Evolutionary conservation across 2,797 vertebrate species (phyloP).

Genomic region (Onychomys leucogaster): DNA sequence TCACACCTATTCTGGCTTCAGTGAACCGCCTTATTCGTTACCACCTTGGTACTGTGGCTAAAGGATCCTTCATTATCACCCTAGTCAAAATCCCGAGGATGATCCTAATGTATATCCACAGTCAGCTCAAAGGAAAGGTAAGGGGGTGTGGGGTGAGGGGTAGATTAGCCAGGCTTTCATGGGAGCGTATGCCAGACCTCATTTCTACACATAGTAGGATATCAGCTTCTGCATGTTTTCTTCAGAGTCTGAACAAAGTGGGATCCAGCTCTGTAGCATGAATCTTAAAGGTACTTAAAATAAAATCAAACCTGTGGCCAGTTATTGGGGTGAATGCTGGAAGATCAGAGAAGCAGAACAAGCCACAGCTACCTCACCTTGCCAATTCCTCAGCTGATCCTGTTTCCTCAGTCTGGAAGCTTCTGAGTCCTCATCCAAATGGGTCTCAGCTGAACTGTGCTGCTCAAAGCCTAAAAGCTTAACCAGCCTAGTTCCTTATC

Average conservation of each 20-base stretch:
- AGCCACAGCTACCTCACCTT: too few species aligned
- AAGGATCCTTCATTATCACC: slow-evolving; percentile 99
- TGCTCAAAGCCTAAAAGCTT: too few species aligned
- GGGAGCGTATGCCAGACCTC: not conserved
- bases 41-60: slow-evolving; percentile 97
- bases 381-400: too few species aligned
- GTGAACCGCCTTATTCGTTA: slow-evolving; percentile 95
- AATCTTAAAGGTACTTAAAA: too few species aligned
- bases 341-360: too few species aligned
- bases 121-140: slow-evolving; percentile 98
- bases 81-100: slow-evolving; percentile 97
- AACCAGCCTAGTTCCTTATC: too few species aligned
- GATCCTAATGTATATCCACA: slow-evolving; percentile 97
- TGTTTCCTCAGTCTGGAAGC: too few species aligned
- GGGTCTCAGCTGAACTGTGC: too few species aligned
- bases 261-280: not conserved
- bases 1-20: slow-evolving; percentile 97
- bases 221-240: not conserved
- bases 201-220: not conserved
- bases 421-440: too few species aligned
- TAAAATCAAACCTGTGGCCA: too few species aligned
- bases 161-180: not conserved
- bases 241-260: not conserved
- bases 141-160: slow-evolving; percentile 68
- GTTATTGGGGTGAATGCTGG: too few species aligned